A percentile compares a stretch with the other conserved stretches of the same genome.
These are phyloP conservation scores for Cryptotis parvus DNA, from an alignment of 2,113 vertebrate species.

Conservation along the genomic window DNA sequence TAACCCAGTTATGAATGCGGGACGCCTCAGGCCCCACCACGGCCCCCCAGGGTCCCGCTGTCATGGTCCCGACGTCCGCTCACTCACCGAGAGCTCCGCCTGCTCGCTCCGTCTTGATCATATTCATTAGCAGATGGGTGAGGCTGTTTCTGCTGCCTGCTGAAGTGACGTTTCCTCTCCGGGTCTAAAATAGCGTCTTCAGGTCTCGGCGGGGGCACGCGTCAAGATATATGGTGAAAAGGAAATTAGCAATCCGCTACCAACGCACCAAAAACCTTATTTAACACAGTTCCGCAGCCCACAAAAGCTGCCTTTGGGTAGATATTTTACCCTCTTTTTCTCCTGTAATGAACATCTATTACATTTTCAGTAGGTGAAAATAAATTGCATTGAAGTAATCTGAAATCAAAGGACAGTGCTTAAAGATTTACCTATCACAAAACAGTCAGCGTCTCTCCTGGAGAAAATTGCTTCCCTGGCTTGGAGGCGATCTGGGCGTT, in stretches of 20 bases:
- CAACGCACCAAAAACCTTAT: background rate
- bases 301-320: background rate
- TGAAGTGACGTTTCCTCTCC: slow-evolving; percentile 41
- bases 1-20: background rate
- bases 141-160: background rate
- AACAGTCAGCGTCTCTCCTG: background rate
- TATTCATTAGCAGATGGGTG: slow-evolving; percentile 46
- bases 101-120: slow-evolving; percentile 44
- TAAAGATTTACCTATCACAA: slow-evolving; percentile 9
- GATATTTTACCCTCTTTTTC: background rate
- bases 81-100: no score
- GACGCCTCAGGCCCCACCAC: background rate
- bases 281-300: slow-evolving; percentile 31
- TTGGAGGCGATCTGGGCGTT: background rate
- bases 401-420: background rate
- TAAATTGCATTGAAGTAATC: slow-evolving; percentile 23
- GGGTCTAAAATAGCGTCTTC: slow-evolving; percentile 58
- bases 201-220: background rate
- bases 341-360: background rate
- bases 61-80: background rate
- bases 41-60: no score
- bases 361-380: slow-evolving; percentile 36
- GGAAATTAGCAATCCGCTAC: slow-evolving; percentile 7
- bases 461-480: background rate
- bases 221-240: background rate